Evolutionary conservation across 2,888 invertebrate species (phyloP).

Genomic region (Smittia aterrima): DNA sequence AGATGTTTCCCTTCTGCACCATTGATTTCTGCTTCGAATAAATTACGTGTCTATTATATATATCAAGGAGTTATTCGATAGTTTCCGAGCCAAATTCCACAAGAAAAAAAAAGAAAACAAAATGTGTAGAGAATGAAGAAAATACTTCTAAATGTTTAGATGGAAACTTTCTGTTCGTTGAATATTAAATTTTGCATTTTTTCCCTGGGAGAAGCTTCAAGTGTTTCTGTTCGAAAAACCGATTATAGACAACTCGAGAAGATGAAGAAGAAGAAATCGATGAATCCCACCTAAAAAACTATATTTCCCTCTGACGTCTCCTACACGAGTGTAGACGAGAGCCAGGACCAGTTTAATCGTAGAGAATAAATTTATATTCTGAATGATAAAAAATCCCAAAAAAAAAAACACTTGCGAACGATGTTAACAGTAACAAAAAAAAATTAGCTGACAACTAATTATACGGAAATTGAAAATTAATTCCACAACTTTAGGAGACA

Average conservation of each 20-base stretch:
- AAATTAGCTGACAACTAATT: not conserved
- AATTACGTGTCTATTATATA: slow-evolving; percentile 31
- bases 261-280: not conserved
- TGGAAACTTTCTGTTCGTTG: not conserved
- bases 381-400: not conserved
- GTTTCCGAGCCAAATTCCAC: slow-evolving; percentile 26
- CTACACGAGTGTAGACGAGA: not conserved
- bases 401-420: slow-evolving; percentile 27
- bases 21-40: slow-evolving; percentile 12
- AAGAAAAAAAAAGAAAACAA: too few species aligned
- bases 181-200: not conserved
- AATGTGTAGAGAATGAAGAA: not conserved
- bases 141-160: not conserved
- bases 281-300: slow-evolving; percentile 22
- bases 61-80: not conserved
- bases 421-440: slow-evolving; percentile 31
- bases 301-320: not conserved
- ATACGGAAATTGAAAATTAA: not conserved
- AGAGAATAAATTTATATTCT: slow-evolving; percentile 27
- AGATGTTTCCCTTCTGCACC: slow-evolving; percentile 14
- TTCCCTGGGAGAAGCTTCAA: not conserved
- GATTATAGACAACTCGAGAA: not conserved
- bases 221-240: too few species aligned
- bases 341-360: slow-evolving; percentile 36
- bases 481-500: not conserved